Base-by-base conservation (phyloP, 2,888 invertebrate genomes). In the Erannis defoliaria region DNA sequence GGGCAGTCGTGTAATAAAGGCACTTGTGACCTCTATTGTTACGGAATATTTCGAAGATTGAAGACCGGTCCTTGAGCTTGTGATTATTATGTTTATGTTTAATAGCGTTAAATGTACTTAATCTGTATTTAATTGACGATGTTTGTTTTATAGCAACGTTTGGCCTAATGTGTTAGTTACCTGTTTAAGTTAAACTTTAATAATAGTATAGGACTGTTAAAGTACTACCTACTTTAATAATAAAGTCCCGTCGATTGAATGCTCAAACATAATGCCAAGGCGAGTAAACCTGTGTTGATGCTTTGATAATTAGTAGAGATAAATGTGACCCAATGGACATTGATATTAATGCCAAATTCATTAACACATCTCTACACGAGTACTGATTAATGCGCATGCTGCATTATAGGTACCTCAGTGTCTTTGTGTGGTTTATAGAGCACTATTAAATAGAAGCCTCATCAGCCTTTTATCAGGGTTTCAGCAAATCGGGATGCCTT, bases 301-400 rank as follows among this genome's bases (percentile, higher is more conserved):
- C 71, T 75, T 72, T 58, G 60, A 71, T 73, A 73, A 74, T 76
- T 73, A 62, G 58, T 68, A 69, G 55, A 38, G 55, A 65, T 60
- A 64, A 38, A 58, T 54, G 49, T 19, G 56, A 62, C 42, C 58
- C 50, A 55, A 10, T 56, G 55, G 53, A 50, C 51, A 49, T 62
- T 19, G 40, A 50, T 57, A 50, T 55, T 68, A 68, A 70, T 73
- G 61, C 55, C 62, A 62, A 66, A 67, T 67, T 71, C 37, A 68
- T 71, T 67, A 69, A 57, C 60, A 55, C 43, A 23, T 38, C 37
- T 54, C 19, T 33, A 38, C 16, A 43, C 14, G 48, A 35, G 35
- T 5, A 37, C 5, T 5, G 9, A 18, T 23, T 35, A 21, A 35
- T 21, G 21, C 23, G 35, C 18, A 12, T 1, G n/a, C 16, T 5